phyloP scores from a whole-genome alignment of 2,797 vertebrate genomes.

The Sebastiscus tertius region DNA sequence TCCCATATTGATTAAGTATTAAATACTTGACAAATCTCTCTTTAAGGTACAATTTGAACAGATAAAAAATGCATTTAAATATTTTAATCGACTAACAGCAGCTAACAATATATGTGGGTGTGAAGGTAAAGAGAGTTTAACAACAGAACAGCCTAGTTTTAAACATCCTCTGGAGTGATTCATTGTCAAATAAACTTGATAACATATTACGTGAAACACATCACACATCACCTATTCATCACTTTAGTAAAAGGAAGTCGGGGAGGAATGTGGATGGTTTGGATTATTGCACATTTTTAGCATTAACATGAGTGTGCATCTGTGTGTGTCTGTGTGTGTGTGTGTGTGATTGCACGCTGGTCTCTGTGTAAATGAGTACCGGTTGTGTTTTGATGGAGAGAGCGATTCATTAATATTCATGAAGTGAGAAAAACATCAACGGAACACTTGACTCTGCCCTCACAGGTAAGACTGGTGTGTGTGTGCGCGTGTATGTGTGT shows the following conservation, averaged over 20 bases:
- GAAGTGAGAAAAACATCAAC: conserved; percentile 66
- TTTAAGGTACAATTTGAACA: too few species aligned
- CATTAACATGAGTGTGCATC: background rate
- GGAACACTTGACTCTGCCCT: conserved; percentile 73
- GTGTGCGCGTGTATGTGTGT: conserved; percentile 16
- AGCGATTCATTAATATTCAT: conserved; percentile 69
- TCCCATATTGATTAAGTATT: too few species aligned
- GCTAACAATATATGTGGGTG: too few species aligned
- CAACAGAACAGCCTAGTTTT: background rate
- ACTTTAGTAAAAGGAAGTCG: background rate
- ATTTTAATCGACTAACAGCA: too few species aligned
- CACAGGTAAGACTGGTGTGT: conserved; percentile 36
- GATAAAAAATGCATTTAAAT: too few species aligned
- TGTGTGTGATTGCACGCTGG: background rate
- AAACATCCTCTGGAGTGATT: background rate
- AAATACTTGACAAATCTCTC: too few species aligned
- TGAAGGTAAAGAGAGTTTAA: background rate
- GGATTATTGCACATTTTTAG: background rate
- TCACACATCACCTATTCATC: background rate
- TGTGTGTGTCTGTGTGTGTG: background rate
- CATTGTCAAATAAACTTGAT: background rate
- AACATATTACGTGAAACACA: background rate
- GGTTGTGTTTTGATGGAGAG: conserved; percentile 66
- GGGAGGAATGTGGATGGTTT: background rate
- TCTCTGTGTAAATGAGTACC: conserved; percentile 58